Evolutionary conservation across 2,888 invertebrate genomes (phyloP), one percentile per base, ranked within the genome.

Genomic region (Rhagonycha fulva): DNA sequence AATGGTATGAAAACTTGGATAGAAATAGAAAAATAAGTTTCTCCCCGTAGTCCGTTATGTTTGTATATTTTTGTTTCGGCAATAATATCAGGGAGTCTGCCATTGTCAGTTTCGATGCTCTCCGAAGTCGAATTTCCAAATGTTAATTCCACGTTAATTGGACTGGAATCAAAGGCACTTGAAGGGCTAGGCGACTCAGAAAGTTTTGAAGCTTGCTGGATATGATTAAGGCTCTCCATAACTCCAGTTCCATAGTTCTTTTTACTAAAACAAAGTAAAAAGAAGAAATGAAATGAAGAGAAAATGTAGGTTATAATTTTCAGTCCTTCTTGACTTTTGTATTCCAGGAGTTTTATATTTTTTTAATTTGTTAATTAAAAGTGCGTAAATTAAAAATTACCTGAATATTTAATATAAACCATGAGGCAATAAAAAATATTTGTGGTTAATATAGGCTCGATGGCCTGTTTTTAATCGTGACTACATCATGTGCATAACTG

Each of bases 1-100:
- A 94, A 94, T 14, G 94, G 94, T 83, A 91, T 90, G 82, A 90
- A 90, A 47, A 95, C 93, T 88, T 95, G 92, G 80, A 92, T 89
- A 28, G 91, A 90, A 80, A 92, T 91, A 32, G 91, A 89, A 79
- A 90, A 87, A 85, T 91, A 91, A 11, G 91, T 91, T 84, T 92
- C 92, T 76, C 88, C 83, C 61, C 86, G 87, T 14, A 85, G 85
- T 76, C 84, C 85, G 32, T 74, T 28, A 28, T 68, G 75, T 10
- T 84, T 88, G 79, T 86, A 88, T 77, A 89, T 86, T 80, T 88
- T 89, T 79, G 89, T 89, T 82, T 89, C 90, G 72, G 89, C 90
- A 67, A 90, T 89, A 77, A 90, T 88, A 81, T 91, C 91, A 68
- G 91, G 91, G 70, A 91, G 85, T 78, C 89, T 87, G 73, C 89